Percentiles rank a stretch among this genome's conserved stretches.
These are phyloP conservation scores for Acleris cristana DNA, from an alignment of 2,888 invertebrate genomes.

Conservation along the genomic window DNA sequence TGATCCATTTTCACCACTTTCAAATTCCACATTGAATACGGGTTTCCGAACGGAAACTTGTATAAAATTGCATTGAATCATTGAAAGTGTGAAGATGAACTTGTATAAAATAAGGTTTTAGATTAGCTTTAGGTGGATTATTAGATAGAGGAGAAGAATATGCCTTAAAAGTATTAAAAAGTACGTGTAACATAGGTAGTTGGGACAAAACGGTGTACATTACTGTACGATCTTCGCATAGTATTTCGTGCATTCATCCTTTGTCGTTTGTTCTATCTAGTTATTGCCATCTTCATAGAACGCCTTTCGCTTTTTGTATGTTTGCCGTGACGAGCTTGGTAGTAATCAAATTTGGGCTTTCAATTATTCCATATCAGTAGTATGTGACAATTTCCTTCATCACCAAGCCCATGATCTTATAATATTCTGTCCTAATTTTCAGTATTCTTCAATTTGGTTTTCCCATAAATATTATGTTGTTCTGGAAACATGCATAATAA, in stretches of 20 bases:
- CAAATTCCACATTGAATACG: constrained; percentile 40
- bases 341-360: constrained; percentile 31
- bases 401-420: constrained; percentile 1
- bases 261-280: constrained; percentile 59
- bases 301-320: constrained; percentile 52
- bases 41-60: constrained; percentile 26
- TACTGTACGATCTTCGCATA: constrained; percentile 80
- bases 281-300: constrained; percentile 52
- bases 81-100: constrained; percentile 47
- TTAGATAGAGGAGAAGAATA: constrained; percentile 59
- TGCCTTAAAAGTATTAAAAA: constrained; percentile 81
- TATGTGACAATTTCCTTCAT: too few relatives aligned
- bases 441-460: constrained; percentile 8
- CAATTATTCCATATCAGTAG: too few relatives aligned
- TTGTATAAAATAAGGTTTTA: constrained; percentile 55
- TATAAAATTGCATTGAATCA: constrained; percentile 35
- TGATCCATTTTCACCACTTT: constrained; percentile 46
- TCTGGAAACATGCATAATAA: constrained; percentile 27
- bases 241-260: constrained; percentile 78
- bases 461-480: constrained; percentile 39
- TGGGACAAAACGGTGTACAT: constrained; percentile 75
- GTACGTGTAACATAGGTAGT: constrained; percentile 75
- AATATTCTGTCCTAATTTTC: background rate
- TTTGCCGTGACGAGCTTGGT: constrained; percentile 41
- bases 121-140: constrained; percentile 73